Base-by-base conservation (phyloP, 2,797 vertebrate species). In the Galaxias olidus region DNA sequence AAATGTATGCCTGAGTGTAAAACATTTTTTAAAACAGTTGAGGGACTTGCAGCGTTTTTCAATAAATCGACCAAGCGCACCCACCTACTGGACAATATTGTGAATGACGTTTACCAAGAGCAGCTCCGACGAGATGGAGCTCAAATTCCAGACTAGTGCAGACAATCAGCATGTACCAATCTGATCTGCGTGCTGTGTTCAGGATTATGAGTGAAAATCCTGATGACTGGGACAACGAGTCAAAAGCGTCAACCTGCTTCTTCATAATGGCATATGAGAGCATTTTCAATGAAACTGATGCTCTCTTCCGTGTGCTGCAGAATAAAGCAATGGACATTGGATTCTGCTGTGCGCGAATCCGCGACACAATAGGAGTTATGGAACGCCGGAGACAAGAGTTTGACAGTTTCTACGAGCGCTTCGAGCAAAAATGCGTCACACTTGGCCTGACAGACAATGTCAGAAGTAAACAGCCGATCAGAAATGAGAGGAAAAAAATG, bases 401-500 rank as follows among this genome's bases (percentile, higher is more conserved):
- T n/a, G n/a, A n/a, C n/a, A n/a, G n/a, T n/a, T n/a, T n/a, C n/a
- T n/a, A n/a, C n/a, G n/a, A n/a, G n/a, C n/a, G n/a, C n/a, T n/a
- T n/a, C n/a, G n/a, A n/a, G n/a, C n/a, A n/a, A n/a, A n/a, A n/a
- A n/a, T n/a, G n/a, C n/a, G n/a, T n/a, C n/a, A n/a, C n/a, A n/a
- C n/a, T n/a, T n/a, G n/a, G n/a, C n/a, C n/a, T n/a, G n/a, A n/a
- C n/a, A n/a, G n/a, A n/a, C n/a, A n/a, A n/a, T n/a, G n/a, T n/a
- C n/a, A n/a, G n/a, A n/a, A n/a, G n/a, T n/a, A 47, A 63, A 13
- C n/a, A 49, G 9, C n/a, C 45, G 13, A 19, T 58, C 71, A 72
- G 44, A 72, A 61, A 59, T 60, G 65, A 71, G 59, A 67, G 60
- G 45, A 67, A 50, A 64, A 42, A 3, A 48, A 19, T 60, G 58